Conservation (phyloP, 2,797 vertebrate genomes). For the Staurois parvus region DNA sequence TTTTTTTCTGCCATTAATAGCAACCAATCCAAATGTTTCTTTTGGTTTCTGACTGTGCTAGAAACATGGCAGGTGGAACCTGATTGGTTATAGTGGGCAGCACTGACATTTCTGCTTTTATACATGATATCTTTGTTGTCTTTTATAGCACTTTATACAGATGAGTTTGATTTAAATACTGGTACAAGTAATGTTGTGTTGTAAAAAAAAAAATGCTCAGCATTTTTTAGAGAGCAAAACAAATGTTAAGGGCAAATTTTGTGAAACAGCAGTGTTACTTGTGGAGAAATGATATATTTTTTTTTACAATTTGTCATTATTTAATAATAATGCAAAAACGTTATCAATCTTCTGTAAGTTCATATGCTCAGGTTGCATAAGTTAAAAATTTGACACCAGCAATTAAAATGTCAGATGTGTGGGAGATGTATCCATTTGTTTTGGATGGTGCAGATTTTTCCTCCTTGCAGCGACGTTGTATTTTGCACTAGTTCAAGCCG, state of each 20-base stretch:
- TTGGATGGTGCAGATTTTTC: not conserved
- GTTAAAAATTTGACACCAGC: constrained; percentile 23
- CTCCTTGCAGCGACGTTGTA: not conserved
- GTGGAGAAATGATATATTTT: not conserved
- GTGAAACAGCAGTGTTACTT: not conserved
- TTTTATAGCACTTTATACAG: constrained; percentile 14
- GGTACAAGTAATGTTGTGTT: not conserved
- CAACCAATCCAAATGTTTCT: not conserved
- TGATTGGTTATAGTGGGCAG: not conserved
- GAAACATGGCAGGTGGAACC: not conserved
- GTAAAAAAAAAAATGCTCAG: not conserved
- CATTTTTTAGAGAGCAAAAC: not conserved
- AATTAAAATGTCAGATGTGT: not conserved
- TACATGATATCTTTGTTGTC: not conserved
- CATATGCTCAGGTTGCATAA: not conserved
- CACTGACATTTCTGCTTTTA: not conserved
- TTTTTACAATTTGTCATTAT: not conserved
- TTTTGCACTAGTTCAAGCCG: not conserved
- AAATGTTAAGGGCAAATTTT: not conserved
- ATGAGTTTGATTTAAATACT: not conserved
- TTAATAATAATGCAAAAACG: not conserved
- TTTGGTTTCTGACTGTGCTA: not conserved
- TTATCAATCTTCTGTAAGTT: not conserved
- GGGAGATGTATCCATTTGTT: not conserved
- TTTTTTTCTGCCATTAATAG: not conserved